These are phyloP conservation scores for Opisthocomus hoazin DNA, from an alignment of 2,113 vertebrate genomes.

Conservation along the genomic window DNA sequence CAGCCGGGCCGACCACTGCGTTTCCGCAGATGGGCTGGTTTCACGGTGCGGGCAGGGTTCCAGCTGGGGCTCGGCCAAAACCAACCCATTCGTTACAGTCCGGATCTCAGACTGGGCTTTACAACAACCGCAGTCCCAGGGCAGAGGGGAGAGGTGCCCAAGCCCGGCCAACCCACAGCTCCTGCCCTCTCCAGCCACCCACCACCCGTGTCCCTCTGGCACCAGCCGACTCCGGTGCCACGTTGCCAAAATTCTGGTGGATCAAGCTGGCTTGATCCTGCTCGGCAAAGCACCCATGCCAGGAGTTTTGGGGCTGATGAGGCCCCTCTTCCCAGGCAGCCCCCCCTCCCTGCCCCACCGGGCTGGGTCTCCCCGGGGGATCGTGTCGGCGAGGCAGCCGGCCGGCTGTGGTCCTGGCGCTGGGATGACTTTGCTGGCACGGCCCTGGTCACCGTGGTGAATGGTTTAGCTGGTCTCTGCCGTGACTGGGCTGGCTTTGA, in stretches of 20 bases:
- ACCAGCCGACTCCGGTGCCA: fast-evolving
- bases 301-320: neutral
- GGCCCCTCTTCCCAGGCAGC: neutral
- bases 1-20: neutral
- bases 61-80: conserved; percentile 46
- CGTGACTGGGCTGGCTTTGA: neutral
- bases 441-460: neutral
- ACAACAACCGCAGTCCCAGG: neutral
- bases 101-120: conserved; percentile 1
- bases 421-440: neutral
- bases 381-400: fast-evolving
- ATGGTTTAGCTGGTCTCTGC: neutral
- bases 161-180: fast-evolving
- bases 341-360: fast-evolving
- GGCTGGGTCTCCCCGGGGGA: fast-evolving
- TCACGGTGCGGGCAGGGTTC: neutral
- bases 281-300: neutral
- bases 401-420: neutral
- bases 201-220: fast-evolving
- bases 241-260: neutral
- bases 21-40: neutral
- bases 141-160: neutral
- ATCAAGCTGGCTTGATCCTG: too few species aligned
- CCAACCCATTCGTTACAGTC: conserved; percentile 42
- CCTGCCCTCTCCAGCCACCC: neutral